Conservation (phyloP, 1,140 invertebrate genomes). For the Bombus terrestris region DNA sequence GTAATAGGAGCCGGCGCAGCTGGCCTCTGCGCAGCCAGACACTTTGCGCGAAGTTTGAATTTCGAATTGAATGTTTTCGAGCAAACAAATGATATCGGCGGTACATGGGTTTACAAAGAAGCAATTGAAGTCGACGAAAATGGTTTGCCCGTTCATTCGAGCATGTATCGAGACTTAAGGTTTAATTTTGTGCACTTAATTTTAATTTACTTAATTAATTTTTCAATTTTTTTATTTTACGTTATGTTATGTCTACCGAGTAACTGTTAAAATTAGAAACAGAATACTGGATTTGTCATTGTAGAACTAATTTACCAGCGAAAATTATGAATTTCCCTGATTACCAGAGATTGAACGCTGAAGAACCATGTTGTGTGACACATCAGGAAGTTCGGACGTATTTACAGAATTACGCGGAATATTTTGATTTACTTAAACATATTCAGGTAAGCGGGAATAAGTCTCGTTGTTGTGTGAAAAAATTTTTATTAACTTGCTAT, state of each 20-base stretch:
- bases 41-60: constrained; percentile 77
- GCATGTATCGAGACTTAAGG: constrained; percentile 86
- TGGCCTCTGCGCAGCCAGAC: constrained; percentile 88
- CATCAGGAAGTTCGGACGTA: constrained; percentile 86
- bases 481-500: not conserved
- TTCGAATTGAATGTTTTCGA: constrained; percentile 86
- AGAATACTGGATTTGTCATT: not conserved
- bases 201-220: no score
- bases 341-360: constrained; percentile 83
- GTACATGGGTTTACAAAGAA: constrained; percentile 90
- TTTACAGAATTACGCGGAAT: constrained; percentile 84
- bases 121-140: constrained; percentile 84
- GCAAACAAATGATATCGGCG: constrained; percentile 85
- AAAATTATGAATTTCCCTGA: constrained; percentile 91
- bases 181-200: constrained; percentile 15
- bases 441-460: constrained; percentile 81
- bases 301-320: constrained; percentile 90
- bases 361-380: constrained; percentile 82
- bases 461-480: not conserved
- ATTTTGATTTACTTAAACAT: constrained; percentile 82
- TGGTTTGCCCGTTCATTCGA: constrained; percentile 86
- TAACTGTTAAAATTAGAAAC: not conserved
- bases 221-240: not conserved
- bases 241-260: not conserved
- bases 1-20: constrained; percentile 91